Conservation (phyloP, 2,113 vertebrate species). For the Eubucco bourcierii region DNA sequence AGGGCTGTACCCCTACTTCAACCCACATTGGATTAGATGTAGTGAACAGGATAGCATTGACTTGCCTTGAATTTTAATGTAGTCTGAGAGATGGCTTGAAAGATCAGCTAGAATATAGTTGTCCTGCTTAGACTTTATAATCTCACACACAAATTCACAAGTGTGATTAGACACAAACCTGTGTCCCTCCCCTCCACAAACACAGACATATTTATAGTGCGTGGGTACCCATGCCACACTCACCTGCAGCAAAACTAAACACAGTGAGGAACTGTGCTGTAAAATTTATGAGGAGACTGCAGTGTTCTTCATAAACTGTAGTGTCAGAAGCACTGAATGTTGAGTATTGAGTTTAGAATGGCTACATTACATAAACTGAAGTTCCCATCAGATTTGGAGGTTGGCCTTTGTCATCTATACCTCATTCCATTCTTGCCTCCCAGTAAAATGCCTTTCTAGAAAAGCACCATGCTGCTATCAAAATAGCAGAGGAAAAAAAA, state of each 20-base stretch:
- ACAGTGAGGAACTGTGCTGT: neutral
- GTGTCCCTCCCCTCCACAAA: neutral
- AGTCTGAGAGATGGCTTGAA: neutral
- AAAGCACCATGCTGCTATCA: neutral
- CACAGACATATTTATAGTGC: neutral
- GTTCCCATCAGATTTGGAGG: neutral
- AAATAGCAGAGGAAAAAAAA: neutral
- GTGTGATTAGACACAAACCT: fast-evolving
- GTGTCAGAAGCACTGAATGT: neutral
- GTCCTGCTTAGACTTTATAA: neutral
- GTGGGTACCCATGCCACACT: neutral
- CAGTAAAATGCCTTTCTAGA: neutral
- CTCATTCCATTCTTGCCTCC: neutral
- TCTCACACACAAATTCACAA: neutral
- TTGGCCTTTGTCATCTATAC: neutral
- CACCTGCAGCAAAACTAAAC: neutral
- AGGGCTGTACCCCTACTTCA: neutral
- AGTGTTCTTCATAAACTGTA: neutral
- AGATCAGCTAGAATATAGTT: neutral
- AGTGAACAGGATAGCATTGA: neutral
- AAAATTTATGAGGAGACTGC: neutral
- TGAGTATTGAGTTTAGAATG: neutral
- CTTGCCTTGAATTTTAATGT: neutral
- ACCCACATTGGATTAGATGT: neutral
- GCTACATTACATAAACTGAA: neutral